Evolutionary conservation across 2,888 invertebrate genomes (phyloP), one percentile per base, ranked within the genome.

Genomic region (Folsomia candida): DNA sequence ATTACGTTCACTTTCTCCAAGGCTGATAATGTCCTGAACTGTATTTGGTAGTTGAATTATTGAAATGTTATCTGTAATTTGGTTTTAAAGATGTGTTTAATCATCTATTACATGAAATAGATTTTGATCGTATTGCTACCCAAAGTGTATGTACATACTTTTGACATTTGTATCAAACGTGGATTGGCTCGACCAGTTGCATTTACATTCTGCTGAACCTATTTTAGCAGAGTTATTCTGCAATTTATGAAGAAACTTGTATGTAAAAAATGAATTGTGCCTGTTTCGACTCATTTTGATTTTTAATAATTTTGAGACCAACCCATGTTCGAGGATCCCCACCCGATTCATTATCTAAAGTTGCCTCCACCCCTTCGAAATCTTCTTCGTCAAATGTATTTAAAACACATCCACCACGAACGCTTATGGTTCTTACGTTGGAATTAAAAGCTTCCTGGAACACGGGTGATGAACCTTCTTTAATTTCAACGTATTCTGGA

Each of bases 381-480:
- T 74, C 71, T 22, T 67, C 69, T 11, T 74, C 67, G 1, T 28
- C 4, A 51, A 67, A 71, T 9, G 67, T 14, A 2, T 64, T 69
- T 1, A 74, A 61, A 1, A 3, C 51, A 25, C 74, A 71, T 1
- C 74, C 71, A n/a, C 37, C 47, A 26, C 74, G 28, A 1, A 74
- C 25, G 2, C 37, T 60, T 1, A 74, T 14, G 2, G 71, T 58
- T 20, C 51, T 28, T 2, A 71, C 57, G 51, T 69, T 71, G 1
- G 25, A 24, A 9, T 25, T 24, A 51, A 71, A 69, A 2, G 60
- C 68, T 0, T 67, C 58, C 18, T 68, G 54, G 22, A 71, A 63
- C 0, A 11, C 9, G 2, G n/a, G 3, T 60, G 25, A 47, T 1
- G 20, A 22, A 1, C 26, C 54, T n/a, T n/a, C n/a, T 11, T 24